Evolutionary conservation across 2,113 vertebrate species (phyloP), one percentile per base, ranked within the genome.

Genomic region (Sinocyclocheilus rhinocerous): DNA sequence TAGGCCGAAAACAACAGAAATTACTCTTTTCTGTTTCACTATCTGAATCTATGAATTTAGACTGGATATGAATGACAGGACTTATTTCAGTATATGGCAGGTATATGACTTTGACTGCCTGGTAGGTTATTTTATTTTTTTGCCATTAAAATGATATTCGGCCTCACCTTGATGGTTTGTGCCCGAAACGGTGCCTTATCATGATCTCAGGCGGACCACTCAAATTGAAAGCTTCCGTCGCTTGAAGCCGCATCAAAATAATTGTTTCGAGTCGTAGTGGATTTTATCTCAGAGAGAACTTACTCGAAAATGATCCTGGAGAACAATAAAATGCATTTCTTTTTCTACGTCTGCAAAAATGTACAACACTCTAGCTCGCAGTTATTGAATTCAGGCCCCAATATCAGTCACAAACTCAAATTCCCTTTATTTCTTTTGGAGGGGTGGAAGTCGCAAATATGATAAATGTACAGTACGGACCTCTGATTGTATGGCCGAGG

Each of bases 81-180:
- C 42, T 45, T 45, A 45, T 11, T 45, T 42, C 42, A 1, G 42
- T 42, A 42, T 42, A 9, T 42, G 42, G 42, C 42, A 42, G 42
- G 26, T 26, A 26, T 26, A 26, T 26, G 26, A 33, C 29, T 33
- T 33, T 33, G 29, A 33, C 29, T 33, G 29, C 29, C 29, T 33
- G 29, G 29, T 33, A 33, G 29, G 2, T 33, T 33, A 33, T 33
- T 33, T 2, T 87, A 36, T 90, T 92, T 90, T 90, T 91, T 52
- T 45, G 88, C 91, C 91, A 95, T 94, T 94, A 94, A 94, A 94
- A 93, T 90, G 87, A 94, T 94, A 93, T 94, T 93, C 92, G 94
- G 88, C 92, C 89, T 92, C 89, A 89, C 83, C 92, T 89, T 94
- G 91, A 94, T 92, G 93, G 89, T 42, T 86, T 88, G 89, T 93